A percentile compares a stretch with the other conserved stretches of the same genome.
phyloP scores from a whole-genome alignment of 1,140 invertebrate species.

The Aphaenogaster floridana region DNA sequence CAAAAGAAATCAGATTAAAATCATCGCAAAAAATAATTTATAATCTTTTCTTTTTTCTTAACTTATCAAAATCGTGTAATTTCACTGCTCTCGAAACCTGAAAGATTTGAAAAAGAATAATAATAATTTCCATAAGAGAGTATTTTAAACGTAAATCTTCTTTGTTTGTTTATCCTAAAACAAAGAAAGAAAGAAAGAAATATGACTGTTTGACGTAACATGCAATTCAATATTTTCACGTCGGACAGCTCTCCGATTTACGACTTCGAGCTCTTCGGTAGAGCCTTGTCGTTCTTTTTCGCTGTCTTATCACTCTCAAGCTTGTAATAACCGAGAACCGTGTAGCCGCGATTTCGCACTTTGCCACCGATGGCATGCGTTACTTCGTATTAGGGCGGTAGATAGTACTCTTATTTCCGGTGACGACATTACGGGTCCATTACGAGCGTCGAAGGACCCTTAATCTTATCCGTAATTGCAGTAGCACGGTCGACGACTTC shows the following conservation, averaged over 20 bases:
- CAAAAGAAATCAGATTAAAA: not conserved
- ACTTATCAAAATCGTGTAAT: not conserved
- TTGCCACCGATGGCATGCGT: not conserved
- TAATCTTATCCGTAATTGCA: slow-evolving; percentile 50
- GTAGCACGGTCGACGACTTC: not conserved
- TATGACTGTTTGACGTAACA: not conserved
- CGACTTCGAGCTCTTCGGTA: not conserved
- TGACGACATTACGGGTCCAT: slow-evolving; percentile 22
- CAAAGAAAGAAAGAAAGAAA: not conserved
- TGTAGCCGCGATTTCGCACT: slow-evolving; percentile 22
- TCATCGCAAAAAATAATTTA: not conserved
- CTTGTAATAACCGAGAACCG: not conserved
- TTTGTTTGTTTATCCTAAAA: not conserved
- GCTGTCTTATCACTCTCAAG: not conserved
- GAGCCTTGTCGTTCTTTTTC: not conserved
- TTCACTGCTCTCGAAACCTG: not conserved
- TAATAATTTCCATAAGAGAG: not conserved
- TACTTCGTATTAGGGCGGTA: not conserved
- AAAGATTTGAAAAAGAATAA: not conserved
- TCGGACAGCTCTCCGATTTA: slow-evolving; percentile 1
- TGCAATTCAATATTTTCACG: slow-evolving; percentile 14
- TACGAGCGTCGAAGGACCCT: not conserved
- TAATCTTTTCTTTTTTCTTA: not conserved
- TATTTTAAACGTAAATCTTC: not conserved
- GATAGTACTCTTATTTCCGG: slow-evolving; percentile 26